Base-by-base conservation (phyloP, 2,797 vertebrate species). In the Pitangus sulphuratus region DNA sequence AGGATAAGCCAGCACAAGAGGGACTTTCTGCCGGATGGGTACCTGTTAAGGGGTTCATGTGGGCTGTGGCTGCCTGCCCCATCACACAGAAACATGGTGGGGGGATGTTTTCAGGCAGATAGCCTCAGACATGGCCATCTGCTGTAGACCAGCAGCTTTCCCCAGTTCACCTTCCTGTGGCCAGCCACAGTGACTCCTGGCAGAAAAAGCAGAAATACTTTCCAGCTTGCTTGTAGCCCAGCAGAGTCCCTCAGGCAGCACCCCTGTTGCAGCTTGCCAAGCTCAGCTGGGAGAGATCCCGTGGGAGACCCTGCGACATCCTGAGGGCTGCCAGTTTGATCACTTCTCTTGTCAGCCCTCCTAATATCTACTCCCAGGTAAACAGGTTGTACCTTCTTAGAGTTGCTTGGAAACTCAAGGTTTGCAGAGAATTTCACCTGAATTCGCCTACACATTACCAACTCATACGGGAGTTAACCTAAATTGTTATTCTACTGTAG, bases 31-130 rank as follows among this genome's bases (percentile, higher is more conserved):
- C 40, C 2, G 1, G n/a, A 40, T 2, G 9, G n/a, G 5, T 22
- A 19, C 13, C 6, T 64, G 11, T 24, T 30, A 30, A n/a, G 58
- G 21, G 9, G n/a, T 50, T 15, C 1, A 0, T 11, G 28, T 31
- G 11, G 4, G 11, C 68, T 82, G 17, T 53, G n/a, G 15, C 31
- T 69, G 14, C 45, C 40, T 5, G 1, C 45, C 9, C 15, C 2
- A 0, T 40, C 28, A 15, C 13, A 44, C 28, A 70, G 44, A 72
- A 76, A 35, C 6, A 33, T 47, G 28, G 6, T 9, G 2, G 6
- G 6, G 10, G 3, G 5, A 72, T 33, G 15, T 31, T 66, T 69
- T 47, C 25, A 26, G 42, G 35, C 53, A 74, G 35, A 26, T 1
- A 7, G 15, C 37, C 39, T 77, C 4, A 3, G 30, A 42, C n/a